phyloP scores from a whole-genome alignment of 2,888 invertebrate species.

The Noctua comes region DNA sequence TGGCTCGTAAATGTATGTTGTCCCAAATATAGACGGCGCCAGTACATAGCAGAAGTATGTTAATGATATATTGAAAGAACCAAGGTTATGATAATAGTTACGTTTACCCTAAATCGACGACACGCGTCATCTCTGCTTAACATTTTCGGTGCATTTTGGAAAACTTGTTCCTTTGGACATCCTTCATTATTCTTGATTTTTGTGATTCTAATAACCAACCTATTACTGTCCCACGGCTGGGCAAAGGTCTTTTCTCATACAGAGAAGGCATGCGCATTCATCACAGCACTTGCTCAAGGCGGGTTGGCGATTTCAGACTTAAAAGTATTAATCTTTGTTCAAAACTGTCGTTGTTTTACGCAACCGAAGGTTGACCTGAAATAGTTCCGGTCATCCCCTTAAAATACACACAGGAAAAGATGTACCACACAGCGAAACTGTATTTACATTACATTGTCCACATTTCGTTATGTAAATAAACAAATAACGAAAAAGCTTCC shows the following conservation, averaged over 20 bases:
- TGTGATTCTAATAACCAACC: neutral
- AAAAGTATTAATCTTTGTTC: neutral
- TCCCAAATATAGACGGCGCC: constrained; percentile 36
- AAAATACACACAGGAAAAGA: neutral
- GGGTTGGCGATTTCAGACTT: neutral
- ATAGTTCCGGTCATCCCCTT: neutral
- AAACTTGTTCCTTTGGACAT: neutral
- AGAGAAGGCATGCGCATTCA: neutral
- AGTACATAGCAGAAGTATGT: constrained; percentile 31
- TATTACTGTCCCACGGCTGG: neutral
- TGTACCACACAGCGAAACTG: neutral
- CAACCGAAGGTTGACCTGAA: neutral
- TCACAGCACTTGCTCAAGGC: neutral
- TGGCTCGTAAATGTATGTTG: constrained; percentile 33
- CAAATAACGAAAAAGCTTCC: constrained; percentile 42
- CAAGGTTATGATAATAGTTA: constrained; percentile 38
- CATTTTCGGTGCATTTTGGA: neutral
- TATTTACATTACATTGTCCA: constrained; percentile 13
- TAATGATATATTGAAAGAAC: constrained; percentile 40
- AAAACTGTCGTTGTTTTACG: neutral
- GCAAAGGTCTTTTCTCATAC: neutral
- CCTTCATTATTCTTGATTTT: neutral
- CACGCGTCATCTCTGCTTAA: neutral
- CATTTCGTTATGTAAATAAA: constrained; percentile 15
- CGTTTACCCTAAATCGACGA: constrained; percentile 16